Base-by-base conservation (phyloP, 2,113 vertebrate species). In the Crypturellus undulatus region DNA sequence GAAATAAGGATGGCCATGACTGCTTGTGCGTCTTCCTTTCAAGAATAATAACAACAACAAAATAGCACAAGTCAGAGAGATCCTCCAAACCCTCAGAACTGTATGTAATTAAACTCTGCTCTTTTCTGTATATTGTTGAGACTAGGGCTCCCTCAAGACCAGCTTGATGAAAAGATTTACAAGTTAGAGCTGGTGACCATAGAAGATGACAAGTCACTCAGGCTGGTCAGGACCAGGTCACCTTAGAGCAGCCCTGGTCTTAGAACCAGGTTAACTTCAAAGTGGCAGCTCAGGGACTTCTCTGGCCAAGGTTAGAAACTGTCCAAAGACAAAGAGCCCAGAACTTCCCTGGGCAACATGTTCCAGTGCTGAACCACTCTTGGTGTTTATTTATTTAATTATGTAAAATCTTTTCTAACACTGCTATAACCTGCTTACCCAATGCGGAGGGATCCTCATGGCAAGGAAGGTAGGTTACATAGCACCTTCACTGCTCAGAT, bases 21-120 rank as follows among this genome's bases (percentile, higher is more conserved):
- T 60, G 20, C 24, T 73, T 60, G 14, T 0, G 0, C 2, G n/a
- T 3, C 15, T 68, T 76, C 18, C 9, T 62, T 84, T 40, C 56
- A 81, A 40, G 86, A 94, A 80, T 4, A 8, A 42, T 40, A 38
- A 38, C 38, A 38, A 42, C 43, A 19, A 52, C 12, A 60, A 88
- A 51, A 11, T 13, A 54, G 34, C 1, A 28, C 12, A 65, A 80
- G 62, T 52, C 56, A 85, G 36, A 89, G 38, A 43, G 14, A 79
- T 24, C 6, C 7, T 22, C 34, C 51, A 59, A 28, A 62, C 5
- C 6, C 34, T 69, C 36, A 63, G 47, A 76, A 51, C 0, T 36
- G 20, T 77, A 81, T 67, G 12, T 18, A 63, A 84, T 59, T 6
- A 43, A 86, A 45, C 40, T 21, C 45, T 68, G 52, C 63, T 63